A percentile compares a stretch with the other conserved stretches of the same genome.
These are phyloP conservation scores for Corynorhinus townsendii DNA, from an alignment of 2,113 vertebrate species.

Conservation along the genomic window DNA sequence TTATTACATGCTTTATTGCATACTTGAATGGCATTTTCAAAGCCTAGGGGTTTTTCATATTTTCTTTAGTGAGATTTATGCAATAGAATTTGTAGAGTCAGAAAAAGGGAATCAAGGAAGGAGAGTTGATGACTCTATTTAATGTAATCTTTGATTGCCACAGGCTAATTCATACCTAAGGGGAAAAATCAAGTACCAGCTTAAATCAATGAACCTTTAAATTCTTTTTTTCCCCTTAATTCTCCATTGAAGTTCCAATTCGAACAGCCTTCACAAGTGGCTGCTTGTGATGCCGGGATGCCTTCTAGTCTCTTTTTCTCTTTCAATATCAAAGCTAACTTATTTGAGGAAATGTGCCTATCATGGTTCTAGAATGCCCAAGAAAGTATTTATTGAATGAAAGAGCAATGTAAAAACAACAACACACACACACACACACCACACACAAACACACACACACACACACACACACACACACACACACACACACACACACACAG, in stretches of 20 bases:
- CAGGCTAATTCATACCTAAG: conserved; percentile 12
- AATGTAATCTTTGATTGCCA: conserved; percentile 31
- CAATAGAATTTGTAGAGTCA: conserved; percentile 17
- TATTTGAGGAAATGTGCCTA: neutral
- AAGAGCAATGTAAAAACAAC: neutral
- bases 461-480: too few species aligned
- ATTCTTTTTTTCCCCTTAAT: neutral
- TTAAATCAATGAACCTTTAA: conserved; percentile 42
- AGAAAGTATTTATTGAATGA: neutral
- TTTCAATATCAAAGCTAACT: neutral
- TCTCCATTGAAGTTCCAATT: conserved; percentile 5
- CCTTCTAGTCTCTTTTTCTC: neutral
- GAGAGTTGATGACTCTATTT: neutral
- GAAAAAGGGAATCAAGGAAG: neutral
- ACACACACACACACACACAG: too few species aligned
- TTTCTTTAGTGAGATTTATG: conserved; percentile 49
- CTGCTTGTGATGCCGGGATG: neutral
- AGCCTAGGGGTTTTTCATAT: conserved; percentile 33
- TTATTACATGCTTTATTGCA: conserved; percentile 34
- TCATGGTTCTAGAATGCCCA: neutral
- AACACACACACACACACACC: neutral
- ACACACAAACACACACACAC: too few species aligned
- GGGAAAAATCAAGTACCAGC: neutral
- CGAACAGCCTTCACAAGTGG: neutral
- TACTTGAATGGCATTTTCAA: conserved; percentile 26